Percentiles rank a stretch among this genome's conserved stretches.
Conservation (phyloP, 2,888 invertebrate species). For the Palloptera scutellata region DNA sequence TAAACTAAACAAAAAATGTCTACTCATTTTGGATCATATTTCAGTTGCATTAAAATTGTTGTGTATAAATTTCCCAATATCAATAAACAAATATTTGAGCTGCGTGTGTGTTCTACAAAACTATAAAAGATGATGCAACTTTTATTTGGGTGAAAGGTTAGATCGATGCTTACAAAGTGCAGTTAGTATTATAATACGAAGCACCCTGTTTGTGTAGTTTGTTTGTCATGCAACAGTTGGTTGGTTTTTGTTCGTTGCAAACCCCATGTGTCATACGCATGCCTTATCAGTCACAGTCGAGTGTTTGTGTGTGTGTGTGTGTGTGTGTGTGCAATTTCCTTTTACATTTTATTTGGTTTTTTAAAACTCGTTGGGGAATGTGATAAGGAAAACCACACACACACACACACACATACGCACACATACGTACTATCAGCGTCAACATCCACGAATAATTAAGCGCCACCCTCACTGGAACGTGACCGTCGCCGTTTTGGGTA, state of each 20-base stretch:
- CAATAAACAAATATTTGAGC: neutral
- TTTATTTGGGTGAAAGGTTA: no score
- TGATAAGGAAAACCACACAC: conserved; percentile 11
- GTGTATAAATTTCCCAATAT: neutral
- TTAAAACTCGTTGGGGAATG: neutral
- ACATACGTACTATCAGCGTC: no score
- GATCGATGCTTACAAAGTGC: no score
- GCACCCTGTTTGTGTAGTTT: neutral
- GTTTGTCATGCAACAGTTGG: conserved; percentile 15
- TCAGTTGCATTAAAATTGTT: neutral
- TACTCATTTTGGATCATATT: neutral
- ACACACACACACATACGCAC: conserved; percentile 18
- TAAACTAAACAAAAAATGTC: neutral
- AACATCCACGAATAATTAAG: conserved; percentile 40
- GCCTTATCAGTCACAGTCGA: neutral
- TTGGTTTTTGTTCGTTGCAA: neutral
- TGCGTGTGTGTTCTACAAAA: neutral
- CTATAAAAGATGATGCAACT: neutral
- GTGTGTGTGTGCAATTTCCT: neutral
- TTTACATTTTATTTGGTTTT: no score
- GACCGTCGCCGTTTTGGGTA: neutral
- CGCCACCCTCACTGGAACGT: conserved; percentile 42
- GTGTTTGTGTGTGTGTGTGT: conserved; percentile 1
- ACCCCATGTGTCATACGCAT: neutral
- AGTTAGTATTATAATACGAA: neutral